phyloP scores from a whole-genome alignment of 2,113 vertebrate species.

The Amazona vittata region DNA sequence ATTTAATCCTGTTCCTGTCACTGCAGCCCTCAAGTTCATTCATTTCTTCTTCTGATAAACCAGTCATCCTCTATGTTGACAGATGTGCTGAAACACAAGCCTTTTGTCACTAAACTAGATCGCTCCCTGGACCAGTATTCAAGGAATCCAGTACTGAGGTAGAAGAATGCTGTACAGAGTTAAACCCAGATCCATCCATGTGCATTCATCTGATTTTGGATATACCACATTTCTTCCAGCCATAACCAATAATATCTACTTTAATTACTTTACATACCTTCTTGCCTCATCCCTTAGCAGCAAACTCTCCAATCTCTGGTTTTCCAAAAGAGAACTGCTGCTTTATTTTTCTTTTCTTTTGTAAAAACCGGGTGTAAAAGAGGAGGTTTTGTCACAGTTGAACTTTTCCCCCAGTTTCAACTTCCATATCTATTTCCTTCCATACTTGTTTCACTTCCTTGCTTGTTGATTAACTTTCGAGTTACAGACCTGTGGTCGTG shows the following conservation, averaged over 20 bases:
- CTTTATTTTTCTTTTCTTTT: neutral
- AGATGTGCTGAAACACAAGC: neutral
- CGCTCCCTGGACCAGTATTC: neutral
- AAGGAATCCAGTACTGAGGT: neutral
- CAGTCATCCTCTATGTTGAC: neutral
- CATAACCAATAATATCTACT: neutral
- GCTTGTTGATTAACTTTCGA: neutral
- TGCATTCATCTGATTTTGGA: neutral
- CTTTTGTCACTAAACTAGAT: neutral
- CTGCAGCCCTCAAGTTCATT: neutral
- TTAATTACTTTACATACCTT: neutral
- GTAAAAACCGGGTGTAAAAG: neutral
- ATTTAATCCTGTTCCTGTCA: neutral
- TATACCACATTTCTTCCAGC: neutral
- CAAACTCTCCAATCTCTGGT: neutral
- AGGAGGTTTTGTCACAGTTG: neutral
- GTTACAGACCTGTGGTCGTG: neutral
- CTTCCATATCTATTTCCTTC: neutral
- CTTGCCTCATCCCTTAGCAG: neutral
- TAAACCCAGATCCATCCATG: neutral
- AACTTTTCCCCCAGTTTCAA: neutral
- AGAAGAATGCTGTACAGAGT: neutral
- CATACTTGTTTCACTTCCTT: neutral
- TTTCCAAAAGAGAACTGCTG: neutral
- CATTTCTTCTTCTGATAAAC: neutral